These are phyloP conservation scores for Cataglyphis albicans DNA, from an alignment of 2,888 invertebrate species.

Conservation along the genomic window DNA sequence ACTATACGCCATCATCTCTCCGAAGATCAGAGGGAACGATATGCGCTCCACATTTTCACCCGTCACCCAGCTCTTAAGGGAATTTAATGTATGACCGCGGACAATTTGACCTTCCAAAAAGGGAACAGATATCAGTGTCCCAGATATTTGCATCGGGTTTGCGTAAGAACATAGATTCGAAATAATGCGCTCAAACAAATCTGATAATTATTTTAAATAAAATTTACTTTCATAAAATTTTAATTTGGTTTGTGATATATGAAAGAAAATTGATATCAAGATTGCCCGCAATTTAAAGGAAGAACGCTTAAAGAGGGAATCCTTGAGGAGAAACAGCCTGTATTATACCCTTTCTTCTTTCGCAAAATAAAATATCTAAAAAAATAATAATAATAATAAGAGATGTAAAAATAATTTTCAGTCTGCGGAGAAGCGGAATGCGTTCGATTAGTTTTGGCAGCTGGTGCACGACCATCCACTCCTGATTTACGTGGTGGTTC, in stretches of 20 bases:
- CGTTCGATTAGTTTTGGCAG: conserved; percentile 93
- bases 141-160: not conserved
- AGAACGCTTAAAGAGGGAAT: not conserved
- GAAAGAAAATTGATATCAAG: not conserved
- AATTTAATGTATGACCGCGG: conserved; percentile 4
- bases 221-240: not conserved
- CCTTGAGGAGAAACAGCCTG: not conserved
- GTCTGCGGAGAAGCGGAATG: conserved; percentile 98
- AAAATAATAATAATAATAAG: not conserved
- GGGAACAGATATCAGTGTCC: not conserved
- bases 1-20: conserved; percentile 50
- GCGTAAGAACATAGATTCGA: not conserved
- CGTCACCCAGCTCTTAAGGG: not conserved
- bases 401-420: conserved; percentile 83
- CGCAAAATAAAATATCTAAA: not conserved
- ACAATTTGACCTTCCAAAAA: conserved; percentile 11
- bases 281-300: not conserved
- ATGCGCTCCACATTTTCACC: conserved; percentile 23
- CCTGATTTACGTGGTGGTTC: conserved; percentile 98
- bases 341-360: not conserved
- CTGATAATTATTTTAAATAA: not conserved
- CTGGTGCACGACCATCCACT: conserved; percentile 95
- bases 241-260: not conserved
- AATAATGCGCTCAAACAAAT: not conserved
- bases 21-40: conserved; percentile 64